Conservation (phyloP, 1,140 invertebrate species). For the Tetramorium alpestre region DNA sequence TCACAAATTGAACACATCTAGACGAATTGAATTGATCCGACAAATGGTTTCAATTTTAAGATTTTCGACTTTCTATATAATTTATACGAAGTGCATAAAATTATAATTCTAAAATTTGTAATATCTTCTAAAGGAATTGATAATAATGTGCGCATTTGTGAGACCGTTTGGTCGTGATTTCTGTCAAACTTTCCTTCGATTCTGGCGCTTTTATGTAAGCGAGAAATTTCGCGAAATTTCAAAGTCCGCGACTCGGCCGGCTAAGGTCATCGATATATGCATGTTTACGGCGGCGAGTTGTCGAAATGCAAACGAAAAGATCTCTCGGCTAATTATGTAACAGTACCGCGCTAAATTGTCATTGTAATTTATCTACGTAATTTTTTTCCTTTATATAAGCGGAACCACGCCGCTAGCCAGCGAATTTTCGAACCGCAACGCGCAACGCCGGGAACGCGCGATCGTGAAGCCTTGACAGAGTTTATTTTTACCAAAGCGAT, state of each 20-base stretch:
- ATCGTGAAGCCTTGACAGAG: not conserved
- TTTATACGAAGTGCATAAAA: not conserved
- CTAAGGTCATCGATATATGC: not conserved
- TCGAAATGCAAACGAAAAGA: conserved; percentile 35
- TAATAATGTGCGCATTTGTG: not conserved
- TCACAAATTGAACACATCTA: not conserved
- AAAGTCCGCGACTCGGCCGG: not conserved
- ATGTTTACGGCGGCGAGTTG: not conserved
- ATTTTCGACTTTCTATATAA: not conserved
- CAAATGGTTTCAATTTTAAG: not conserved
- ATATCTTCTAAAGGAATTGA: not conserved
- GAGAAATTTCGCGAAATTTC: not conserved
- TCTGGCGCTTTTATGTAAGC: not conserved
- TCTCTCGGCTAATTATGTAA: not conserved
- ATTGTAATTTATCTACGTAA: conserved; percentile 27
- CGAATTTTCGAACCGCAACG: not conserved
- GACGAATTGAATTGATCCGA: not conserved
- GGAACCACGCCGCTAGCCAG: not conserved
- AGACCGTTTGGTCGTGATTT: not conserved
- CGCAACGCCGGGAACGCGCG: not conserved
- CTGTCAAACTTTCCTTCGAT: not conserved
- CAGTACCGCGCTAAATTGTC: not conserved
- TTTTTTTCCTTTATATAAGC: conserved; percentile 1
- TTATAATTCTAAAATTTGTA: not conserved
- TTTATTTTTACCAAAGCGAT: conserved; percentile 8